These are phyloP conservation scores for Taphrorychus bicolor DNA, from an alignment of 2,888 invertebrate genomes.

Conservation along the genomic window DNA sequence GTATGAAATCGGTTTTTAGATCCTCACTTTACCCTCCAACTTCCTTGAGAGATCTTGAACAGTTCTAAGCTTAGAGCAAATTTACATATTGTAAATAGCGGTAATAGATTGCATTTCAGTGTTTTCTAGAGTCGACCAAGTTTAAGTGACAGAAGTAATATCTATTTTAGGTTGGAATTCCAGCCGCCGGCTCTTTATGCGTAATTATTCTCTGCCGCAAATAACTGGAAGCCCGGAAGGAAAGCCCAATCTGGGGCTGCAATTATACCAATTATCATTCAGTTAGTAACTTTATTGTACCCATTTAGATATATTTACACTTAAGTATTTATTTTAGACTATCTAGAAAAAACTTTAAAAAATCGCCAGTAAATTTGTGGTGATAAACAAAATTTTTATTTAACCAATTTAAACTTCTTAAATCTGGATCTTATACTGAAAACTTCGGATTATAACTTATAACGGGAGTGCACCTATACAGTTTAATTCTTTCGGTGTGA, in stretches of 20 bases:
- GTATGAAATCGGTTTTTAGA: slow-evolving; percentile 4
- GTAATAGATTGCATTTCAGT: background rate
- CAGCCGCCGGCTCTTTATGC: slow-evolving; percentile 14
- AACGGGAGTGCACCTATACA: slow-evolving; percentile 10
- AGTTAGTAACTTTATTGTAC: slow-evolving; percentile 32
- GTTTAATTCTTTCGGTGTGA: slow-evolving; percentile 29
- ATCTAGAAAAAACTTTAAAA: slow-evolving; percentile 2
- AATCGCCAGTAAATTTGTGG: too few relatives aligned
- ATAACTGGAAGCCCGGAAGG: slow-evolving; percentile 33
- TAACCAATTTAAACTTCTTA: slow-evolving; percentile 15
- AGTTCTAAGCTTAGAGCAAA: too few relatives aligned
- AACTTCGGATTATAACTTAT: background rate
- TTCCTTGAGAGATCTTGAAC: background rate
- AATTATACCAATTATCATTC: slow-evolving; percentile 30
- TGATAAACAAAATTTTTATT: too few relatives aligned
- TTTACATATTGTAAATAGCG: too few relatives aligned
- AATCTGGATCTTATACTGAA: background rate
- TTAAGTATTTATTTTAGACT: slow-evolving; percentile 5
- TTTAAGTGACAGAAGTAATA: slow-evolving; percentile 7
- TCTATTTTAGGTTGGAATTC: slow-evolving; percentile 16
- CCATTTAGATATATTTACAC: slow-evolving; percentile 9
- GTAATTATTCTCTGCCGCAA: slow-evolving; percentile 28
- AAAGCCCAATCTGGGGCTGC: slow-evolving; percentile 25
- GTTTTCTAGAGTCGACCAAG: background rate
- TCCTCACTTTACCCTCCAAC: background rate